phyloP scores from a whole-genome alignment of 2,888 invertebrate genomes.

The Subacronicta megacephala region DNA sequence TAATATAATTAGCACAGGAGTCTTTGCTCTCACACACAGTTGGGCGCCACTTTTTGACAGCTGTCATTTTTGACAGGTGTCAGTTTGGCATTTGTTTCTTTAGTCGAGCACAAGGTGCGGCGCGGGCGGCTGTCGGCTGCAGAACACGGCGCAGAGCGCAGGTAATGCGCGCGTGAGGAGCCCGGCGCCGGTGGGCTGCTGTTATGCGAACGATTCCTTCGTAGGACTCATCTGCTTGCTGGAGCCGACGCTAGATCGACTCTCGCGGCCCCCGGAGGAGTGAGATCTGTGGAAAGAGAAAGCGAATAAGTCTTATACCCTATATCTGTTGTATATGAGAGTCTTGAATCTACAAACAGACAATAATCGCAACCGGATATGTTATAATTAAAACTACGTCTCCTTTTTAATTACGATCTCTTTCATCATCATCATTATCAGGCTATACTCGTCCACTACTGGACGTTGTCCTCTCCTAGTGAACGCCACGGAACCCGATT shows the following conservation, averaged over 20 bases:
- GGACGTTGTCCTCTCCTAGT: too few relatives aligned
- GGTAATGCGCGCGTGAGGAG: slow-evolving; percentile 78
- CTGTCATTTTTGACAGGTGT: slow-evolving; percentile 21
- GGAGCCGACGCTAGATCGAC: slow-evolving; percentile 77
- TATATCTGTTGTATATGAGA: too few relatives aligned
- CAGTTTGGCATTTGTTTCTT: slow-evolving; percentile 14
- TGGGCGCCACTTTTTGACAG: slow-evolving; percentile 40
- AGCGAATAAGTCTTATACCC: background rate
- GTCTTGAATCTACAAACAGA: too few relatives aligned
- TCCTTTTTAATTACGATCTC: too few relatives aligned
- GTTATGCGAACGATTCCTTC: slow-evolving; percentile 86
- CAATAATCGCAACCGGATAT: too few relatives aligned
- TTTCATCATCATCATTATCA: too few relatives aligned
- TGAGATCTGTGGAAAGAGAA: slow-evolving; percentile 71
- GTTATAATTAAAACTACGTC: too few relatives aligned
- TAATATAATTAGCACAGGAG: slow-evolving; percentile 50
- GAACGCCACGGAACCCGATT: too few relatives aligned
- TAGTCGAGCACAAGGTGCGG: slow-evolving; percentile 72
- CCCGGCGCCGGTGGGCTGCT: slow-evolving; percentile 74
- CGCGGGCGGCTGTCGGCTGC: slow-evolving; percentile 74
- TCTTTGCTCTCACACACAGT: slow-evolving; percentile 52
- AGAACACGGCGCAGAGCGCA: slow-evolving; percentile 81
- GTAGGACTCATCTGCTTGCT: slow-evolving; percentile 79
- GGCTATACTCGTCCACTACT: too few relatives aligned
- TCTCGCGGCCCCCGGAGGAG: slow-evolving; percentile 80